phyloP scores from a whole-genome alignment of 1,140 invertebrate species.

The Potamilus streckersoni region DNA sequence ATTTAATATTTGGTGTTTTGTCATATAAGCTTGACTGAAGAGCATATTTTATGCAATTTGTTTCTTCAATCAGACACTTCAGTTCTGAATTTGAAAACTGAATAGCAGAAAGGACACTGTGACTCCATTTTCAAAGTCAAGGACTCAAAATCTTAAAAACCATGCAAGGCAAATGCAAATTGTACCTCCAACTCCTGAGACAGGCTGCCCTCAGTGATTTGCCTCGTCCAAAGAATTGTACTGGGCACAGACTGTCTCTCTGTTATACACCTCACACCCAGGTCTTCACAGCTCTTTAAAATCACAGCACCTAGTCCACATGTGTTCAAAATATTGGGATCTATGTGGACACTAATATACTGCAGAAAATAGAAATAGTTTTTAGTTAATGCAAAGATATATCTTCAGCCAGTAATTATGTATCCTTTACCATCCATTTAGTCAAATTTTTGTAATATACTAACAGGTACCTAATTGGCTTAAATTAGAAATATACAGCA shows the following conservation, averaged over 20 bases:
- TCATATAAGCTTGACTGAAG: too few species aligned
- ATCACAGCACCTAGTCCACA: slow-evolving; percentile 38
- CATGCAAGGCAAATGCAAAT: background rate
- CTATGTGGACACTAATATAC: slow-evolving; percentile 43
- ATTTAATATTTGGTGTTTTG: too few species aligned
- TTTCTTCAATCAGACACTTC: too few species aligned
- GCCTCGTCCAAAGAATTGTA: slow-evolving; percentile 41
- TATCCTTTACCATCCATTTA: too few species aligned
- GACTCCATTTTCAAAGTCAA: background rate
- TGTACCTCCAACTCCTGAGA: slow-evolving; percentile 17
- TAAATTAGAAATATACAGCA: too few species aligned
- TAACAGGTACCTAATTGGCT: too few species aligned
- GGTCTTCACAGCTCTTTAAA: slow-evolving; percentile 40
- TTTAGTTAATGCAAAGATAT: too few species aligned
- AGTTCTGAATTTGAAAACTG: background rate
- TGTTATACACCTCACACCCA: slow-evolving; percentile 40
- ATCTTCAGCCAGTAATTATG: too few species aligned
- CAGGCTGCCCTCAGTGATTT: slow-evolving; percentile 33
- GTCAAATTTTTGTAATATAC: too few species aligned
- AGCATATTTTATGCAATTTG: too few species aligned
- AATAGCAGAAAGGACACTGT: background rate
- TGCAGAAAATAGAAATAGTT: slow-evolving; percentile 22
- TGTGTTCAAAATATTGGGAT: slow-evolving; percentile 42
- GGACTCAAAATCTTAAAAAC: background rate
- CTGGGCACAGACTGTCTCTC: slow-evolving; percentile 38